Base-by-base conservation (phyloP, 2,888 invertebrate species). In the Apotomis betuletana region DNA sequence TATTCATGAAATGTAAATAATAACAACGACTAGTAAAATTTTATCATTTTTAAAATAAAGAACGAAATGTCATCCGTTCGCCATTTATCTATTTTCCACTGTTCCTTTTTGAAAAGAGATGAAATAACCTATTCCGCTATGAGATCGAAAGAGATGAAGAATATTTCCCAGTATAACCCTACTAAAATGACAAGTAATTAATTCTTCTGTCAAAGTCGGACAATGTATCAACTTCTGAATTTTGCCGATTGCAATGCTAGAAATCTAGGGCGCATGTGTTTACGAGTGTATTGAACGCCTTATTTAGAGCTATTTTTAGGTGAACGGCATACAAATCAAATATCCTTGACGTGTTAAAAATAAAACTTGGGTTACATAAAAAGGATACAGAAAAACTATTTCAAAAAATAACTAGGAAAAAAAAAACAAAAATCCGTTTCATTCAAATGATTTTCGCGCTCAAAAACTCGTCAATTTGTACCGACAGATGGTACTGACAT, bases 261-360 rank as follows among this genome's bases (percentile, higher is more conserved):
- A 82, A 81, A 85, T 75, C 75, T 70, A 86, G 86, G 70, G 91
- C 91, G 91, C 91, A 90, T 90, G 90, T 88, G 89, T 90, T 86
- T 84, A 79, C 81, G 83, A 87, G 82, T 89, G 88, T 92, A 90
- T 90, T 90, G 91, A 92, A 87, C 91, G 90, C 86, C 80, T 84
- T 84, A 80, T 80, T 83, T 83, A 76, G 75, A 77, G 81, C 87
- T 91, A 90, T 90, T 89, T 90, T 88, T 91, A 89, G 89, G 89
- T 84, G 72, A 70, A 74, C 67, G 62, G 73, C 46, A 62, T 68
- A 71, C 55, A 44, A 51, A 58, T 70, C n/a, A 57, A 54, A 72
- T 73, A 73, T 58, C 69, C 51, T 10, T 27, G 67, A 74, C 77
- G 75, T 71, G 75, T 70, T 69, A 62, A 68, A 51, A 67, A 72